Percentiles rank a stretch among this genome's conserved stretches.
Evolutionary conservation across 1,140 invertebrate species (phyloP).

Genomic region (Panonychus citri): DNA sequence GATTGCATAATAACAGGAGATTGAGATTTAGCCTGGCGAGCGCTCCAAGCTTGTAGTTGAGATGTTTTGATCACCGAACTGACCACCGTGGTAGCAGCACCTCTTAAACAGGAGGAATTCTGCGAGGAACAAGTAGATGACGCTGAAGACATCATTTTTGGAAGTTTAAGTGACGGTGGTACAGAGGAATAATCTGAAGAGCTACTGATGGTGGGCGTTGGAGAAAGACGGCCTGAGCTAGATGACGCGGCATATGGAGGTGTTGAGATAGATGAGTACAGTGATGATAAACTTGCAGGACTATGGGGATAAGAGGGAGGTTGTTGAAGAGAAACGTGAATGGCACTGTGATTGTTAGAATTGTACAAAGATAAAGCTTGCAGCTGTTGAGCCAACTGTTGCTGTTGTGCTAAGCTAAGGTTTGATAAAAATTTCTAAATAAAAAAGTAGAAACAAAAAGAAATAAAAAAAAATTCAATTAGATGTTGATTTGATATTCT

Average conservation of each 20-base stretch:
- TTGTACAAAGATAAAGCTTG: constrained; percentile 52
- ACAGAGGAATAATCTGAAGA: constrained; percentile 37
- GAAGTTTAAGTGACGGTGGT: constrained; percentile 45
- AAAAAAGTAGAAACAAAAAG: background rate
- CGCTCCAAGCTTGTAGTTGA: constrained; percentile 21
- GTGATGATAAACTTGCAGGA: constrained; percentile 9
- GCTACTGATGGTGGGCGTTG: constrained; percentile 15
- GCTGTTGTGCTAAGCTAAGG: constrained; percentile 26
- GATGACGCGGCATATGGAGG: constrained; percentile 49
- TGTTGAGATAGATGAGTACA: constrained; percentile 21
- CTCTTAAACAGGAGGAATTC: constrained; percentile 7
- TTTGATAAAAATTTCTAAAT: background rate
- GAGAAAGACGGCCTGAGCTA: constrained; percentile 16
- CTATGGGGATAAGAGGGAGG: constrained; percentile 23
- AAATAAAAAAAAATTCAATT: background rate
- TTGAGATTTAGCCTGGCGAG: constrained; percentile 34
- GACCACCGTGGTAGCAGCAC: constrained; percentile 2
- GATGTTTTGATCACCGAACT: constrained; percentile 5
- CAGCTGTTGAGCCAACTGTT: constrained; percentile 59
- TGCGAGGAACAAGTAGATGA: constrained; percentile 8
- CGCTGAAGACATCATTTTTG: constrained; percentile 27
- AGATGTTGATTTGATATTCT: too few relatives aligned
- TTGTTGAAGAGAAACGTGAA: constrained; percentile 37
- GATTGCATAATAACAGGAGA: constrained; percentile 79
- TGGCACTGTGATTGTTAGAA: constrained; percentile 26